Percentiles rank a stretch among this genome's conserved stretches.
These are phyloP conservation scores for Sthenelais limicola DNA, from an alignment of 2,888 invertebrate genomes.

Conservation along the genomic window DNA sequence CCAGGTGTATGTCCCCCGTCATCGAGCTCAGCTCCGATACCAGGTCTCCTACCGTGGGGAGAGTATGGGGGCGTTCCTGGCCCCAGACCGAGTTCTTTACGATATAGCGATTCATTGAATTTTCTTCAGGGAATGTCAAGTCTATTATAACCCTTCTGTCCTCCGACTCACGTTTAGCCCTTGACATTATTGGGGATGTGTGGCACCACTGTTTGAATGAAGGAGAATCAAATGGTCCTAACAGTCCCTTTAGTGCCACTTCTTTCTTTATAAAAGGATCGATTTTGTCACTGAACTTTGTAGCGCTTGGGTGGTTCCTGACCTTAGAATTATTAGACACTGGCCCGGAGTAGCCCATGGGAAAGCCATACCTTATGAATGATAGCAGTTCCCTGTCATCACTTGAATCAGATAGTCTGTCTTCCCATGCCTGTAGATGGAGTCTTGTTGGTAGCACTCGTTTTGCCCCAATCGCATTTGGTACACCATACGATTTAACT, in stretches of 20 bases:
- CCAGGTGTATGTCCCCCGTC: neutral
- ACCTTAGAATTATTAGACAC: neutral
- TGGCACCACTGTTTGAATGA: neutral
- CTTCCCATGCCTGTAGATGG: too few species aligned
- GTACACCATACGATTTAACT: too few species aligned
- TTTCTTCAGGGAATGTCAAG: neutral
- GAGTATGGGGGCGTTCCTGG: neutral
- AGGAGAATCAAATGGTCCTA: neutral
- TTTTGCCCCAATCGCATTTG: too few species aligned
- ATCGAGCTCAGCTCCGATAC: neutral
- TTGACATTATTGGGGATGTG: neutral
- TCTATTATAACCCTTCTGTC: constrained; percentile 3
- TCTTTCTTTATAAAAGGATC: neutral
- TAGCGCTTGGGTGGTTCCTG: constrained; percentile 2
- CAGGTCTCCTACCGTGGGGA: constrained; percentile 1
- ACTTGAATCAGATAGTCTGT: neutral
- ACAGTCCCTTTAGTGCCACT: neutral
- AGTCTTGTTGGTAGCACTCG: too few species aligned
- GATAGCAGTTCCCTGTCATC: neutral
- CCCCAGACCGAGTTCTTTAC: neutral
- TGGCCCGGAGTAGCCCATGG: neutral
- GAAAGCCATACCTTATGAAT: neutral
- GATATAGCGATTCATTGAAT: neutral
- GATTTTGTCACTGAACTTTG: neutral
- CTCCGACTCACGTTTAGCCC: neutral